Evolutionary conservation across 2,888 invertebrate genomes (phyloP).

Genomic region (Rhagonycha fulva): DNA sequence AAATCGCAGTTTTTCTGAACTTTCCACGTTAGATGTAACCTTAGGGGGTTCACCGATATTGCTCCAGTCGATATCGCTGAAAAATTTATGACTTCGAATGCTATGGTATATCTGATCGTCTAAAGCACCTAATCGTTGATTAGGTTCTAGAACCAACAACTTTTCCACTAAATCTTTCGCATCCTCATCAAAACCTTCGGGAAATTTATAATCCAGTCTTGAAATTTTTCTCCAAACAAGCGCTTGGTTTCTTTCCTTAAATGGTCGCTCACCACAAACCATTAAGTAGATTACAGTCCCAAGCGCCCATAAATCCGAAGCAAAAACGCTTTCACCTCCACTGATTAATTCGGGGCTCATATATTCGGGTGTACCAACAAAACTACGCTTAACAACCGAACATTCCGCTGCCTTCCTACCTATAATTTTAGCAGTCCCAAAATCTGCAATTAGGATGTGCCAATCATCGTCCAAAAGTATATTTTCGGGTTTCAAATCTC

Average conservation of each 20-base stretch:
- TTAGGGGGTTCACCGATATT: conserved; percentile 81
- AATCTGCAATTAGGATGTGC: conserved; percentile 96
- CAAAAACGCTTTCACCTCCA: conserved; percentile 69
- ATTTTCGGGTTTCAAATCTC: conserved; percentile 98
- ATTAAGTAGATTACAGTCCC: conserved; percentile 98
- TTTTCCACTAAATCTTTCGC: conserved; percentile 87
- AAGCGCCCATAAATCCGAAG: conserved; percentile 95
- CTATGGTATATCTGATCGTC: conserved; percentile 78
- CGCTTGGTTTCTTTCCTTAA: conserved; percentile 90
- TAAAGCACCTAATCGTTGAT: conserved; percentile 78
- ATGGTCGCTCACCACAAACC: conserved; percentile 91
- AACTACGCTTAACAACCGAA: conserved; percentile 63
- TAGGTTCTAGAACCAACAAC: conserved; percentile 81
- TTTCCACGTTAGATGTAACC: conserved; percentile 66
- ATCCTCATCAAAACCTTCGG: conserved; percentile 83
- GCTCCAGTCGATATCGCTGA: conserved; percentile 82
- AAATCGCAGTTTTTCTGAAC: conserved; percentile 68
- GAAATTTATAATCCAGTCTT: conserved; percentile 88
- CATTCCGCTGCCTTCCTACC: conserved; percentile 33
- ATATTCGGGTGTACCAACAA: conserved; percentile 98
- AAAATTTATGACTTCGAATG: conserved; percentile 87
- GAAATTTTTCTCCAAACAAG: conserved; percentile 95
- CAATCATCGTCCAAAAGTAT: conserved; percentile 92
- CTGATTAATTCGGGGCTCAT: conserved; percentile 95
- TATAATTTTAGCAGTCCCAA: conserved; percentile 64